Evolutionary conservation across 2,888 invertebrate species (phyloP), one percentile per base, ranked within the genome.

Genomic region (Eristalis pertinax): DNA sequence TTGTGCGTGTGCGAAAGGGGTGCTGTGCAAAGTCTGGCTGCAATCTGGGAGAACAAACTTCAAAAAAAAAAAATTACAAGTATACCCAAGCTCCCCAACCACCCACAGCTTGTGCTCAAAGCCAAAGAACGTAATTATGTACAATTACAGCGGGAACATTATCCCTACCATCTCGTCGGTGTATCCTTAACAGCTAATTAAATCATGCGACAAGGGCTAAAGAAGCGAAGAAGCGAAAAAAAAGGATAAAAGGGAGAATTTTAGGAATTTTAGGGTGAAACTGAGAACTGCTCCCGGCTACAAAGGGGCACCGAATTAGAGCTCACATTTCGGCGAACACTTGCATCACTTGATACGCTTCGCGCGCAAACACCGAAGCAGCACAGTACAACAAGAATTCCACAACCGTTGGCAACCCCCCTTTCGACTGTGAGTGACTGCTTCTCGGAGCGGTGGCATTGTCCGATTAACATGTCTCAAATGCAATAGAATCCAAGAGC

Each of bases 161-260:
- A 83, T 86, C 82, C 74, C 41, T 60, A 24, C 56, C 58, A 75
- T 68, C 78, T 68, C 10, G 1, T 32, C 32, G 32, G 79, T 76
- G 70, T 86, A 87, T 87, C 78, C 72, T 75, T 87, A 80, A 80
- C 87, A 87, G 84, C 87, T 87, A 83, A 87, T 87, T 87, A 84
- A 80, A 87, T 83, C 75, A 83, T 79, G 79, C 63, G 78, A 82
- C 83, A 86, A 68, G 43, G 10, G n/a, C 41, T 10, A 68, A 73
- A 81, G 64, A 43, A 41, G n/a, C 29, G 41, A 67, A 43, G 35
- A 38, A n/a, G n/a, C n/a, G n/a, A n/a, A 80, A 80, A 60, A 83
- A 87, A 87, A 69, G 70, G 75, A 72, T 76, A 63, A 60, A 74
- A 73, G 72, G 63, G 64, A 8, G 65, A 83, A 67, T 19, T 81